phyloP scores from a whole-genome alignment of 2,113 vertebrate species.

The Tachuris rubrigastra region DNA sequence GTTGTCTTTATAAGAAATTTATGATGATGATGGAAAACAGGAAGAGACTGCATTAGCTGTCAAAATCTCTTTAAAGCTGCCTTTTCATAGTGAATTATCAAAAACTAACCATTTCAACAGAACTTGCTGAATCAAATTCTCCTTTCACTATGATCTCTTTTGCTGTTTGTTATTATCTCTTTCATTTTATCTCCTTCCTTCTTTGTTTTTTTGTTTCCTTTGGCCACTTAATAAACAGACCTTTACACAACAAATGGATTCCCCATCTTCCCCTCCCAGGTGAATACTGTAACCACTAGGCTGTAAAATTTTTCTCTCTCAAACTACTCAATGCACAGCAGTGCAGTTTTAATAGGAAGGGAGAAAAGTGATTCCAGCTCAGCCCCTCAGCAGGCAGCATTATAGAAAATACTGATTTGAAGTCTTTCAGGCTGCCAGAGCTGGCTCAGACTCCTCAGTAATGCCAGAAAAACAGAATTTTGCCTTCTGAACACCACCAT shows the following conservation, averaged over 20 bases:
- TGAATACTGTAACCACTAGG: background rate
- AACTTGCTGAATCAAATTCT: background rate
- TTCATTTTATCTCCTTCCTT: background rate
- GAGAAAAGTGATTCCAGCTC: background rate
- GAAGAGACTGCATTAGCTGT: background rate
- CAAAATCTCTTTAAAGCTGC: background rate
- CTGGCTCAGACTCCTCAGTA: background rate
- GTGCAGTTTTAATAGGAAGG: background rate
- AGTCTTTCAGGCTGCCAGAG: background rate
- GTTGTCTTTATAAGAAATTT: slow-evolving; percentile 14
- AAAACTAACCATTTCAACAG: background rate
- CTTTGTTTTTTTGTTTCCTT: background rate
- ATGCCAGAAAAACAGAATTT: background rate
- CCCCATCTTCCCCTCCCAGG: background rate
- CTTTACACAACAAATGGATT: background rate
- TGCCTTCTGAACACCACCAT: background rate
- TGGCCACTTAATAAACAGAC: background rate
- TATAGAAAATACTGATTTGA: background rate
- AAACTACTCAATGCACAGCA: background rate
- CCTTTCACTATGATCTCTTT: background rate
- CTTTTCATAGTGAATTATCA: background rate
- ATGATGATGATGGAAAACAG: background rate
- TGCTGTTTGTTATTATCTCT: background rate
- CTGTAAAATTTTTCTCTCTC: background rate
- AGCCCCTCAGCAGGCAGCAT: background rate